A percentile compares a stretch with the other conserved stretches of the same genome.
Evolutionary conservation across 1,140 invertebrate species (phyloP).

Genomic region (Trichonephila clavipes): DNA sequence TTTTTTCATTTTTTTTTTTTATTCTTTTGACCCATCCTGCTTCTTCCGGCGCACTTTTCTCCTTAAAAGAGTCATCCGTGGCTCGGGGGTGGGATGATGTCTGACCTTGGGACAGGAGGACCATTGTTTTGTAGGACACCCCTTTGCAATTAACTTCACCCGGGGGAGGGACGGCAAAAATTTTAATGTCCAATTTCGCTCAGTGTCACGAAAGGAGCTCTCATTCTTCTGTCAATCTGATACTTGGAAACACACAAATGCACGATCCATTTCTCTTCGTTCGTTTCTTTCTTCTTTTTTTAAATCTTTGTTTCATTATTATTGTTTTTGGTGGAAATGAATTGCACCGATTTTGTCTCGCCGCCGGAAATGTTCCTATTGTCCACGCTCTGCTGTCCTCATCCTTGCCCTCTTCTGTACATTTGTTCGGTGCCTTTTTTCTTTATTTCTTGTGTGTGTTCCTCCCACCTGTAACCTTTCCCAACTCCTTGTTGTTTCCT

Average conservation of each 20-base stretch:
- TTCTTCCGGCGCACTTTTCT: constrained; percentile 15
- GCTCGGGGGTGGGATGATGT: not conserved
- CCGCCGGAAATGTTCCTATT: constrained; percentile 72
- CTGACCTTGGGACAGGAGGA: constrained; percentile 8
- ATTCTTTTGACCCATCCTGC: constrained; percentile 12
- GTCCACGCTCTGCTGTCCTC: constrained; percentile 64
- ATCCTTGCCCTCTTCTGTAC: not conserved
- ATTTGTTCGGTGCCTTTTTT: not conserved
- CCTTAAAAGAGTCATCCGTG: constrained; percentile 21
- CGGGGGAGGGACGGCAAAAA: not conserved
- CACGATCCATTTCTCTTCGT: constrained; percentile 47
- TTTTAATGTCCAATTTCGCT: not conserved
- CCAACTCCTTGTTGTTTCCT: not conserved
- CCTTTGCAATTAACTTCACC: not conserved
- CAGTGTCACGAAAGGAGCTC: constrained; percentile 65
- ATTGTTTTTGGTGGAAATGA: constrained; percentile 32
- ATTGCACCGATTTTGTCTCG: not conserved
- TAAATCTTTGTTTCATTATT: constrained; percentile 25
- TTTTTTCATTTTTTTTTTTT: too few species aligned
- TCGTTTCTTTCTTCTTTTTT: not conserved
- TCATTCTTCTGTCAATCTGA: constrained; percentile 60
- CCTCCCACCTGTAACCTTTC: not conserved
- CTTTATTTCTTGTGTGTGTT: not conserved
- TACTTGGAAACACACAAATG: constrained; percentile 20
- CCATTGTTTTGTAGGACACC: constrained; percentile 38